Evolutionary conservation across 1,140 invertebrate species (phyloP), one percentile per base, ranked within the genome.

Genomic region (Diachasmimorpha longicaudata): DNA sequence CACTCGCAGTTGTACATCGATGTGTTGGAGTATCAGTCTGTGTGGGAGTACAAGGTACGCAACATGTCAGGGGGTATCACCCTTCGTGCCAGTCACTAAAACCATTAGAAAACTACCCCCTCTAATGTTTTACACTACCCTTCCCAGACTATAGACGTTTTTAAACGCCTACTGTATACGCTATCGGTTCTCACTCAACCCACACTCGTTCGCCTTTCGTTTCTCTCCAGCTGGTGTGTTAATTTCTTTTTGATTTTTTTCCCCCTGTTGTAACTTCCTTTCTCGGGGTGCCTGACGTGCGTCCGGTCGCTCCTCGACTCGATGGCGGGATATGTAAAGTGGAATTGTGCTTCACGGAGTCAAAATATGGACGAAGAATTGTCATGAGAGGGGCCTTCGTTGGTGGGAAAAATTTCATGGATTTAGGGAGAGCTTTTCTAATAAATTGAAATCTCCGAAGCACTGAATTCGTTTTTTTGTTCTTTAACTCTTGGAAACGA

Each of bases 51-150:
- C 23, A 6, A 52, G 23, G 23, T 71, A 71, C 42, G 72, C 63
- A 74, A 23, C 16, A 16, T 44, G 9, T 48, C 23, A 52, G 14
- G 21, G 75, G 79, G 86, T 87, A 84, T 85, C 83, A 86, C 82
- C 81, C 83, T 84, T 80, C 82, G 85, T 88, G 85, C 86, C 86
- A 88, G 86, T 83, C 85, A 74, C 85, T 82, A 77, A 80, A 81
- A 82, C 82, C 82, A 82, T 84, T 81, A 84, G 82, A 81, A 83
- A 77, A 82, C 82, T 71, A 77, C 42, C 44, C 31, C 69, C 76
- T 78, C 70, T 75, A 42, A 46, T 55, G 58, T 37, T 31, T 74
- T 68, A 21, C 31, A 39, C 10, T 72, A 39, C 13, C 70, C 39
- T 16, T 42, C 9, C 46, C 11, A 55, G 25, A 16, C 19, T 70